phyloP scores from a whole-genome alignment of 2,113 vertebrate species.

The Upupa epops region DNA sequence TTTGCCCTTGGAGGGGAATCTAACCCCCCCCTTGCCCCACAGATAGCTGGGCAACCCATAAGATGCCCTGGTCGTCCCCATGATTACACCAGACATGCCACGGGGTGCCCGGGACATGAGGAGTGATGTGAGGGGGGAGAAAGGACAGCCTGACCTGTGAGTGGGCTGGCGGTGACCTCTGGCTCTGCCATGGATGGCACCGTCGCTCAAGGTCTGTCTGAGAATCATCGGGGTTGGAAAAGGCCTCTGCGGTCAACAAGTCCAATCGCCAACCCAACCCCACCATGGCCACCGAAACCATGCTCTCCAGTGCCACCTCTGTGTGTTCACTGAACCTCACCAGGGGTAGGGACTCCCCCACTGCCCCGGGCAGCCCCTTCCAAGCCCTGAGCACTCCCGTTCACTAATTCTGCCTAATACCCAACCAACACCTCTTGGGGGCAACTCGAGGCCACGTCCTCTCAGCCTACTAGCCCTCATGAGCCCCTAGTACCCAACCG shows the following conservation, averaged over 20 bases:
- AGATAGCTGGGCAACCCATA: not conserved
- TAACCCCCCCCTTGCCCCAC: not conserved
- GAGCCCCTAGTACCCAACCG: fast-evolving
- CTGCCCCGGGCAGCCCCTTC: no score
- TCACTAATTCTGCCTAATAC: no score
- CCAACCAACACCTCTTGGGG: no score
- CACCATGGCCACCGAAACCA: no score
- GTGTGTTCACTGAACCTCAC: no score
- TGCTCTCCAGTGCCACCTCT: no score
- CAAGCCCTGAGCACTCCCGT: no score
- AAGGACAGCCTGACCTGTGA: fast-evolving
- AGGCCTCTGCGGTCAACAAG: no score
- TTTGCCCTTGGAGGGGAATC: not conserved
- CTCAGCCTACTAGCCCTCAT: not conserved
- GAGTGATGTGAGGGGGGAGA: not conserved
- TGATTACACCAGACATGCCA: not conserved
- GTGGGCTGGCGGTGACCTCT: not conserved
- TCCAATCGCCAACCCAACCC: no score
- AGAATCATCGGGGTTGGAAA: no score
- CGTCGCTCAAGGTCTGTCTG: not conserved
- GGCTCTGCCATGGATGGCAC: not conserved
- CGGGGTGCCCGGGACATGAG: fast-evolving
- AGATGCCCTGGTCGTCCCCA: not conserved
- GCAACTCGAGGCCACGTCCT: no score
- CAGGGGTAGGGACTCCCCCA: no score